Evolutionary conservation across 2,888 invertebrate species (phyloP).

Genomic region (Tridacna gigas): DNA sequence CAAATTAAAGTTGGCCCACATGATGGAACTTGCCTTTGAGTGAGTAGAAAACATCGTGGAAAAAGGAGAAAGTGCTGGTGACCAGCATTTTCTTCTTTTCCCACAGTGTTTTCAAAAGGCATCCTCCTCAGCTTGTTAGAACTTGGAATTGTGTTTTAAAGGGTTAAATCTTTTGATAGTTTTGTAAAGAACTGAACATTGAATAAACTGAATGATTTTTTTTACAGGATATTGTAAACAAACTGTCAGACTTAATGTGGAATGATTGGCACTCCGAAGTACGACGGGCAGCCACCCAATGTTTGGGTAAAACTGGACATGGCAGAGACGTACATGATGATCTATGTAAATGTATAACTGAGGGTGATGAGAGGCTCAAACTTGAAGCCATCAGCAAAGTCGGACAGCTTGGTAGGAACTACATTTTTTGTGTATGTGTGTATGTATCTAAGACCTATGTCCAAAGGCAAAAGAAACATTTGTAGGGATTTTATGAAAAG

Average conservation of each 20-base stretch:
- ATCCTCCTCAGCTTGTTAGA: not conserved
- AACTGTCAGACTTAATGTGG: conserved; percentile 84
- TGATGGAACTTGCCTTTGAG: too few species aligned
- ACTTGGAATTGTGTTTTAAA: too few species aligned
- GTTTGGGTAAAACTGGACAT: conserved; percentile 84
- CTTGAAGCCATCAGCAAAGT: conserved; percentile 83
- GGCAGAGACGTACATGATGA: conserved; percentile 84
- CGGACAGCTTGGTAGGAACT: conserved; percentile 82
- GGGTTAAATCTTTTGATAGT: too few species aligned
- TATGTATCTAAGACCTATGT: too few species aligned
- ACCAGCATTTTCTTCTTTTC: not conserved
- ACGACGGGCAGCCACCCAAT: conserved; percentile 83
- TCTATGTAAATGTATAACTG: conserved; percentile 74
- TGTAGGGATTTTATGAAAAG: too few species aligned
- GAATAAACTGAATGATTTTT: conserved; percentile 12
- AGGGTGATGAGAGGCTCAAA: conserved; percentile 77
- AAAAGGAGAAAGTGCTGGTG: not conserved
- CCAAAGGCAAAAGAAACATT: too few species aligned
- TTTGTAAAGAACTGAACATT: too few species aligned
- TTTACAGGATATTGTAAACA: conserved; percentile 81
- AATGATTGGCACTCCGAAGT: conserved; percentile 84
- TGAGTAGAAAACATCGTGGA: not conserved
- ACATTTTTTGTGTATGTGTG: too few species aligned
- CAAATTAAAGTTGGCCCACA: too few species aligned
- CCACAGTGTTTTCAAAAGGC: too few species aligned